A percentile compares a stretch with the other conserved stretches of the same genome.
phyloP scores from a whole-genome alignment of 2,888 invertebrate species.

The Orchesellides sinensis region DNA sequence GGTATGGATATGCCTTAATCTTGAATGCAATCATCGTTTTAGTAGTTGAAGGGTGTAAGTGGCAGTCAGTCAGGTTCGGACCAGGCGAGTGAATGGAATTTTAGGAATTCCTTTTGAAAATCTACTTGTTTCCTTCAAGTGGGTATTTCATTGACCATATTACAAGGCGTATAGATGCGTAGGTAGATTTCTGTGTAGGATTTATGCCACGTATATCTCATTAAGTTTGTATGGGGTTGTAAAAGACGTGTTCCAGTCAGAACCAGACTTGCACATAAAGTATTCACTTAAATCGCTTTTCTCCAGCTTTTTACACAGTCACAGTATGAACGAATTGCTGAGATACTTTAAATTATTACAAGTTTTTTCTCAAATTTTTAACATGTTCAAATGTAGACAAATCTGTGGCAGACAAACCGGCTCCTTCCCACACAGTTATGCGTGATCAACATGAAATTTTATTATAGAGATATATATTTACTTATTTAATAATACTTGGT shows the following conservation, averaged over 20 bases:
- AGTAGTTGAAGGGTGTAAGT: conserved; percentile 22
- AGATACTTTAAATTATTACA: conserved; percentile 12
- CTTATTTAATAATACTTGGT: too few relatives aligned
- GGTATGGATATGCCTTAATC: conserved; percentile 1
- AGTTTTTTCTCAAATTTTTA: not conserved
- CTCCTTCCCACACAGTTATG: conserved; percentile 60
- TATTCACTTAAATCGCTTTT: not conserved
- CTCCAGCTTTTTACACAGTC: conserved; percentile 35
- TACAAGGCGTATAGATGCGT: not conserved
- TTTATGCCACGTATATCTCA: not conserved
- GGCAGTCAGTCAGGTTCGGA: not conserved
- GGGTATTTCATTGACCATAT: conserved; percentile 1
- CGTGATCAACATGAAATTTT: too few relatives aligned
- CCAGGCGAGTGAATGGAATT: conserved; percentile 56
- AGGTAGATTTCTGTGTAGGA: not conserved
- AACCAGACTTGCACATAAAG: not conserved
- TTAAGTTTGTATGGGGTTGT: too few relatives aligned
- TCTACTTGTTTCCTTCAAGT: conserved; percentile 35
- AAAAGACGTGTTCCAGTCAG: too few relatives aligned
- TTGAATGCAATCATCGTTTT: not conserved
- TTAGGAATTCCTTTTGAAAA: conserved; percentile 59
- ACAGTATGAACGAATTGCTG: too few relatives aligned
- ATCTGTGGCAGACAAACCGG: conserved; percentile 57
- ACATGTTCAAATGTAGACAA: not conserved
- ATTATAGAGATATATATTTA: too few relatives aligned